phyloP scores from a whole-genome alignment of 2,888 invertebrate genomes.

The Alsophila aescularia region DNA sequence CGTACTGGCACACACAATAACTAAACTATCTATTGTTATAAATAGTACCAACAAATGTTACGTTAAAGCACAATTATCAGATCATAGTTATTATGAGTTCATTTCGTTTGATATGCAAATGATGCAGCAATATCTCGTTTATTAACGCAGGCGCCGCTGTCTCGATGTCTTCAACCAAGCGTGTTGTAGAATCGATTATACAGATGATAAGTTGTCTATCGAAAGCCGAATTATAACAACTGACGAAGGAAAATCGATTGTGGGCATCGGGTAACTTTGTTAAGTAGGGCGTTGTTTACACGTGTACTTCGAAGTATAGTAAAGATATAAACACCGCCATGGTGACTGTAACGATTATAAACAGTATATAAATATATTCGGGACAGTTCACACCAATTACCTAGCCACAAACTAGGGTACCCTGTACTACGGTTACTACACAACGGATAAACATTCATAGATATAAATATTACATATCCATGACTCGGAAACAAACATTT shows the following conservation, averaged over 20 bases:
- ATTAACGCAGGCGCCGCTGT: constrained; percentile 31
- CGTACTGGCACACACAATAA: too few relatives aligned
- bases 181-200: constrained; percentile 29
- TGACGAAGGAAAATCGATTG: constrained; percentile 30
- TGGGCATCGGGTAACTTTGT: constrained; percentile 20
- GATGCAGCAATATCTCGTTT: constrained; percentile 52
- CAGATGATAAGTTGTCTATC: constrained; percentile 32
- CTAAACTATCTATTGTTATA: too few relatives aligned
- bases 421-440: too few relatives aligned
- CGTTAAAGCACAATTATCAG: constrained; percentile 40
- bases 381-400: too few relatives aligned
- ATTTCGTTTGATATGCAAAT: constrained; percentile 56
- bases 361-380: too few relatives aligned
- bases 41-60: too few relatives aligned
- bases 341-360: too few relatives aligned
- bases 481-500: too few relatives aligned
- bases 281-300: constrained; percentile 15
- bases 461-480: too few relatives aligned
- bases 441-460: too few relatives aligned
- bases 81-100: constrained; percentile 39
- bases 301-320: not conserved
- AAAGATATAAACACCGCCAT: not conserved
- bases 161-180: constrained; percentile 21
- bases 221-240: constrained; percentile 17
- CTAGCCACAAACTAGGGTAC: too few relatives aligned